These are phyloP conservation scores for Laterallus jamaicensis DNA, from an alignment of 2,113 vertebrate species.

Conservation along the genomic window DNA sequence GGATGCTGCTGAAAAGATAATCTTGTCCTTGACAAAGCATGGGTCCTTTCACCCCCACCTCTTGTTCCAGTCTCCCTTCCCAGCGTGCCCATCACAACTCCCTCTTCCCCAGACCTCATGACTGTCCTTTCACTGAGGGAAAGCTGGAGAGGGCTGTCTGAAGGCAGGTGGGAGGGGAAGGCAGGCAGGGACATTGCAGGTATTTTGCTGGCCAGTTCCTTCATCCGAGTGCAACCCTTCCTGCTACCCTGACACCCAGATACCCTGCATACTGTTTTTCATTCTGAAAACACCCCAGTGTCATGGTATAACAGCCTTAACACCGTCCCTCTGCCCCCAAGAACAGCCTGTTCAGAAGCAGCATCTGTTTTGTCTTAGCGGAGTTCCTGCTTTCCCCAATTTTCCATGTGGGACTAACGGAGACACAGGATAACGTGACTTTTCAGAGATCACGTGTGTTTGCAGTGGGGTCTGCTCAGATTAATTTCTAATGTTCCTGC, in stretches of 20 bases:
- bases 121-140: not conserved
- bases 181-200: too few relatives aligned
- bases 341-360: not conserved
- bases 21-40: too few relatives aligned
- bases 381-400: not conserved
- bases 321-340: not conserved
- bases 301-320: not conserved
- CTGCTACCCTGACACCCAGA: not conserved
- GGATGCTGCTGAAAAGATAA: not conserved
- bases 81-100: not conserved
- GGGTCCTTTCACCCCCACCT: not conserved
- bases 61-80: not conserved
- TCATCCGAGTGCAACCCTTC: not conserved
- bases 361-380: not conserved
- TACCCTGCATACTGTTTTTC: not conserved
- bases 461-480: not conserved
- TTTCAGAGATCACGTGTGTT: not conserved
- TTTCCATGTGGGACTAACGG: not conserved
- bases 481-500: not conserved
- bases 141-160: not conserved
- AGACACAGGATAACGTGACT: not conserved
- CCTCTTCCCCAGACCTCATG: not conserved
- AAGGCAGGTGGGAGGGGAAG: not conserved
- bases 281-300: not conserved
- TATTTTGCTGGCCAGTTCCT: not conserved